These are phyloP conservation scores for Lethenteron reissneri DNA, from an alignment of 2,113 vertebrate species.

Conservation along the genomic window DNA sequence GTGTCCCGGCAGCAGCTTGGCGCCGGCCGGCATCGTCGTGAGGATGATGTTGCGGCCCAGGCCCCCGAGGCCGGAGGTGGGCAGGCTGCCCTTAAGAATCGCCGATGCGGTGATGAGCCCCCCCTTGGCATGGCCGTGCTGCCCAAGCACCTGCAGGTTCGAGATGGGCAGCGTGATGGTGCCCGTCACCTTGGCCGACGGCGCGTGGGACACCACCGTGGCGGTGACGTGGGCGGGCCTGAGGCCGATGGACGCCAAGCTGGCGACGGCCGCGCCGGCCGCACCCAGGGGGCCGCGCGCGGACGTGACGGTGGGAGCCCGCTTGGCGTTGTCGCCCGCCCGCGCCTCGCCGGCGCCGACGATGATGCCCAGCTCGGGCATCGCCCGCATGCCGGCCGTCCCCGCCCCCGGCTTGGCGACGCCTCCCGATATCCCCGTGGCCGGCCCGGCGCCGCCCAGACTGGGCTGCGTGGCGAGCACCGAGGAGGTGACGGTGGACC, in stretches of 20 bases:
- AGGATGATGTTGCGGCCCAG: constrained; percentile 88
- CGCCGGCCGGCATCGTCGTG: constrained; percentile 84
- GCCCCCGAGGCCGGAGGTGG: constrained; percentile 42
- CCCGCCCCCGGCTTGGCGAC: too few species aligned
- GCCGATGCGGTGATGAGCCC: constrained; percentile 1
- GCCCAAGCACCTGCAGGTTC: background rate
- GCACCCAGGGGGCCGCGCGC: constrained; percentile 15
- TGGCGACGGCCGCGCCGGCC: constrained; percentile 33
- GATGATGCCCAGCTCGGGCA: constrained; percentile 72
- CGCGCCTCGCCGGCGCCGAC: constrained; percentile 37
- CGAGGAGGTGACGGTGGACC: constrained; percentile 32
- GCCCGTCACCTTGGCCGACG: constrained; percentile 33
- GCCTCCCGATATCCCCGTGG: constrained; percentile 11
- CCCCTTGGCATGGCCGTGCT: background rate
- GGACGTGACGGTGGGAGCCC: constrained; percentile 20
- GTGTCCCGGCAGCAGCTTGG: constrained; percentile 80
- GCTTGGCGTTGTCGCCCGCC: constrained; percentile 33
- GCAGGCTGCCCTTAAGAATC: constrained; percentile 1
- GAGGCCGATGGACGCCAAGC: constrained; percentile 20
- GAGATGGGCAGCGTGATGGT: constrained; percentile 4
- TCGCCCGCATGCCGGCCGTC: constrained; percentile 55
- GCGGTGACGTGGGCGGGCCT: constrained; percentile 57
- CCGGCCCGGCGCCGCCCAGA: constrained; percentile 25
- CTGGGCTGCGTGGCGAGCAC: too few species aligned
- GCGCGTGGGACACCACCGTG: constrained; percentile 48